Evolutionary conservation across 2,797 vertebrate species (phyloP).

Genomic region (Carcharodon carcharias): DNA sequence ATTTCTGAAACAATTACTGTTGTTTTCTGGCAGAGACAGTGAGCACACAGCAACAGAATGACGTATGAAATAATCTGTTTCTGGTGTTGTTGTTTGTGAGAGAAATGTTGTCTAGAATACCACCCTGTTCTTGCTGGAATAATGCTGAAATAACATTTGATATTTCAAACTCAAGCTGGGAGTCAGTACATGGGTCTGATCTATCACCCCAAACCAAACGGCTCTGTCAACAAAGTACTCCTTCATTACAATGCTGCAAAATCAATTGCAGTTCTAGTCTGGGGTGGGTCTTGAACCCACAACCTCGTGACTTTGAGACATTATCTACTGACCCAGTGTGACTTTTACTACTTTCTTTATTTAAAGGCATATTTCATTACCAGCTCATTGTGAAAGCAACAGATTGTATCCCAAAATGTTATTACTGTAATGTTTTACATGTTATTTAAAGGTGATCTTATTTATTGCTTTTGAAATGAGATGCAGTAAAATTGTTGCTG

Average conservation of each 20-base stretch:
- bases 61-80: not conserved
- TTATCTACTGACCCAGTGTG: not conserved
- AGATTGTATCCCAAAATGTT: not conserved
- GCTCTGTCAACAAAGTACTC: not conserved
- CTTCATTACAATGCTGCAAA: not conserved
- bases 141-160: not conserved
- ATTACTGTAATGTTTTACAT: not conserved
- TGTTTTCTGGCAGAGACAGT: not conserved
- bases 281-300: not conserved
- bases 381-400: not conserved
- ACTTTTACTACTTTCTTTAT: not conserved
- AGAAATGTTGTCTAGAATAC: not conserved
- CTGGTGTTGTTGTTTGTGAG: not conserved
- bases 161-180: not conserved
- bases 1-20: not conserved
- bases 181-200: not conserved
- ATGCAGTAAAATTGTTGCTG: not conserved
- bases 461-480: not conserved
- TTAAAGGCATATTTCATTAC: not conserved
- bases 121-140: not conserved
- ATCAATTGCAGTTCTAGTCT: not conserved
- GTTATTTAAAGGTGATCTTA: not conserved
- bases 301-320: not conserved
- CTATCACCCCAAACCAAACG: not conserved
- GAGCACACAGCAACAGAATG: not conserved